Evolutionary conservation across 2,888 invertebrate species (phyloP).

Genomic region (Agapostemon virescens): DNA sequence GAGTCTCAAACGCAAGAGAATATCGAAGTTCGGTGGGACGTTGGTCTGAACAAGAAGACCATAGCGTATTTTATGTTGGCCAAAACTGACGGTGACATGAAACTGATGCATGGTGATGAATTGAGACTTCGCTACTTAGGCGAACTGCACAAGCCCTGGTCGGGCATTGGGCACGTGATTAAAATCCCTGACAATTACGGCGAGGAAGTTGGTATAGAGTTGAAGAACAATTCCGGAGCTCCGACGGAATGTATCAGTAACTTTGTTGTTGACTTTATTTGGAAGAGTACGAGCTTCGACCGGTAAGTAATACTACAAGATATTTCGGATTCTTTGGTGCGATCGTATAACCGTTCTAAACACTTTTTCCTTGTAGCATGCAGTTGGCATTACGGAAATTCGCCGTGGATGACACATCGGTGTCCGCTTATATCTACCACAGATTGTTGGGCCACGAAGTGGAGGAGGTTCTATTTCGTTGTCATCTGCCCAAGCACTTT

Average conservation of each 20-base stretch:
- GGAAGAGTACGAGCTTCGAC: constrained; percentile 99
- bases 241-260: constrained; percentile 96
- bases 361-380: constrained; percentile 86
- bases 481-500: constrained; percentile 96
- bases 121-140: constrained; percentile 95
- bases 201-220: constrained; percentile 98
- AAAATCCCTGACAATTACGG: constrained; percentile 97
- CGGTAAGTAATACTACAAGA: constrained; percentile 82
- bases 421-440: constrained; percentile 98
- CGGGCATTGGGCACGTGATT: constrained; percentile 98
- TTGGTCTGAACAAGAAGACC: constrained; percentile 98
- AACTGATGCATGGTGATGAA: constrained; percentile 99
- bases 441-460: constrained; percentile 96
- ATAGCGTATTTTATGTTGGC: constrained; percentile 98
- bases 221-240: constrained; percentile 95
- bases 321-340: neutral
- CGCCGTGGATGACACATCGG: constrained; percentile 97
- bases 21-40: constrained; percentile 99
- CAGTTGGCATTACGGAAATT: constrained; percentile 96
- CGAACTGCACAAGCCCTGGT: constrained; percentile 96
- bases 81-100: constrained; percentile 99
- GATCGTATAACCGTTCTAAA: neutral
- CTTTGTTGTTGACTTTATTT: constrained; percentile 99
- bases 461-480: constrained; percentile 95
- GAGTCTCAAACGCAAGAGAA: constrained; percentile 99